Evolutionary conservation across 2,113 vertebrate species (phyloP).

Genomic region (Gallinago paraguaiae): DNA sequence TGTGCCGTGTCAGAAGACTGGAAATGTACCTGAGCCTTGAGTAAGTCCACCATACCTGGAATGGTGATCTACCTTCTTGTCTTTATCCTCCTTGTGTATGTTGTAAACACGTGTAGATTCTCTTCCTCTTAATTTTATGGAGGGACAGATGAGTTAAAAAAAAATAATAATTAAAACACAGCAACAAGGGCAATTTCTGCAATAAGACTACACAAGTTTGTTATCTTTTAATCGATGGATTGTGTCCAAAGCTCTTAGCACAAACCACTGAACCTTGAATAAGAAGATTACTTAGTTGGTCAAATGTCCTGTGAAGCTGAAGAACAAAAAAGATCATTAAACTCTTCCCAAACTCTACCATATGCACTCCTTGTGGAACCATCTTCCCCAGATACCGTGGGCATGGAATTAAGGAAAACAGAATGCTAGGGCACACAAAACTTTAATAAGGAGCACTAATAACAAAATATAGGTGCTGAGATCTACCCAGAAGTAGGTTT

Average conservation of each 20-base stretch:
- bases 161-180: not conserved
- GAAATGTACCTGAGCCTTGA: not conserved
- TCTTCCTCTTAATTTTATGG: not conserved
- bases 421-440: not conserved
- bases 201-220: not conserved
- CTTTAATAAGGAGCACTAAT: not conserved
- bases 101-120: not conserved
- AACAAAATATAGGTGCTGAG: not conserved
- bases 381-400: not conserved
- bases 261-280: not conserved
- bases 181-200: not conserved
- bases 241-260: not conserved
- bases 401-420: not conserved
- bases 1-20: not conserved
- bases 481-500: not conserved
- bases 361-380: not conserved
- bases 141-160: not conserved
- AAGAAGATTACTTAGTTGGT: slow-evolving; percentile 32
- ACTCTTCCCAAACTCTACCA: not conserved
- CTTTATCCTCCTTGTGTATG: not conserved
- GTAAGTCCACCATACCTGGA: not conserved
- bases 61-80: not conserved
- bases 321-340: not conserved
- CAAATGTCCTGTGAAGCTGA: not conserved
- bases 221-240: not conserved